phyloP scores from a whole-genome alignment of 1,140 invertebrate species.

The Drosophila yakuba region DNA sequence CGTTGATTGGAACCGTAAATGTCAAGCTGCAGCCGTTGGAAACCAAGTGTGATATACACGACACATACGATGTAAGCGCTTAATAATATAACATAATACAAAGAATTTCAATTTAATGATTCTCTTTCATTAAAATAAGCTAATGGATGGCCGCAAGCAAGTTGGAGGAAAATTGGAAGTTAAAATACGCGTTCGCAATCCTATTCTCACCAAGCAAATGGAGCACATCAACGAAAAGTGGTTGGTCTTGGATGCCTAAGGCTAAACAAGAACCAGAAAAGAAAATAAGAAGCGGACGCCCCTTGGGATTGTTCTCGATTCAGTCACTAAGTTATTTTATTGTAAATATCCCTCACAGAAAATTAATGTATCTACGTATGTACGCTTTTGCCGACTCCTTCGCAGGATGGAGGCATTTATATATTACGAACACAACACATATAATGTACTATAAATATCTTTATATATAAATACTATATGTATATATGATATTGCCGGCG shows the following conservation, averaged over 20 bases:
- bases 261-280: slow-evolving; percentile 5
- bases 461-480: slow-evolving; percentile 53
- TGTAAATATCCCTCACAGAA: slow-evolving; percentile 18
- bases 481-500: slow-evolving; percentile 61
- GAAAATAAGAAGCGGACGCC: too few species aligned
- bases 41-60: slow-evolving; percentile 94
- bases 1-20: slow-evolving; percentile 92
- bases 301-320: too few species aligned
- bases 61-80: slow-evolving; percentile 96
- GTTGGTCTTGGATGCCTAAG: slow-evolving; percentile 90
- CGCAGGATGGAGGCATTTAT: slow-evolving; percentile 33
- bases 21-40: slow-evolving; percentile 95
- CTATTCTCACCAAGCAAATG: slow-evolving; percentile 94
- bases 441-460: slow-evolving; percentile 55
- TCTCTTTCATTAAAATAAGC: slow-evolving; percentile 85
- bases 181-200: slow-evolving; percentile 95
- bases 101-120: slow-evolving; percentile 16
- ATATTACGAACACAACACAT: slow-evolving; percentile 61
- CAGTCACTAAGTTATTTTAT: slow-evolving; percentile 13
- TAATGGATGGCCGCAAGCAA: slow-evolving; percentile 95
- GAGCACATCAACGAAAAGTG: slow-evolving; percentile 96
- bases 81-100: slow-evolving; percentile 16
- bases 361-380: slow-evolving; percentile 13
- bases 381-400: slow-evolving; percentile 44
- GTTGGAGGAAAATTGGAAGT: slow-evolving; percentile 96